Evolutionary conservation across 2,113 vertebrate genomes (phyloP).

Genomic region (Pseudopipra pipra): DNA sequence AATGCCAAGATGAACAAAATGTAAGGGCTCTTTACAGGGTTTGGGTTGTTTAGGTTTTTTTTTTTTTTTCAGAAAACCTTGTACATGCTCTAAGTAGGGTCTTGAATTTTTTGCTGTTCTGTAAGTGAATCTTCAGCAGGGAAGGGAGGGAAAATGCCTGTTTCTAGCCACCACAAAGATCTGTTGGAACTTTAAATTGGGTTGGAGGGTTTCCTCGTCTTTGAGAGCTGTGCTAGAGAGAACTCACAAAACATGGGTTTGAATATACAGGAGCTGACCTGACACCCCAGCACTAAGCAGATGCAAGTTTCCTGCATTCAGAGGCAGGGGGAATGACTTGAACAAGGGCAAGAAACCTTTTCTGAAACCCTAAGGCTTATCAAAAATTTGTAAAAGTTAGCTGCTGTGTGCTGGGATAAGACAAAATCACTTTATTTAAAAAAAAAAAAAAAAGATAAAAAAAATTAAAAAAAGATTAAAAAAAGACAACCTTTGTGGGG

Average conservation of each 20-base stretch:
- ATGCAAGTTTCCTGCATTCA: rapidly evolving
- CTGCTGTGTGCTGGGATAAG: background rate
- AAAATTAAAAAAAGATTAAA: no score
- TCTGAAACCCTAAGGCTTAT: background rate
- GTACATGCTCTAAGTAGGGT: background rate
- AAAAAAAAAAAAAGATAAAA: no score
- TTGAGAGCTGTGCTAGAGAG: background rate
- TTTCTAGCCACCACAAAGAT: background rate
- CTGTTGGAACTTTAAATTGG: background rate
- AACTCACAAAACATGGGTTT: background rate
- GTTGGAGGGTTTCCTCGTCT: background rate
- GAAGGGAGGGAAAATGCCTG: background rate
- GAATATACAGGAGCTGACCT: background rate
- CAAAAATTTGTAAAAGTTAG: background rate
- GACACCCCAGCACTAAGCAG: background rate
- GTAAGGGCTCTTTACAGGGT: background rate
- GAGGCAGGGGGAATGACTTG: background rate
- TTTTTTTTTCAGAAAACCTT: background rate
- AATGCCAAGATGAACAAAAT: constrained; percentile 16
- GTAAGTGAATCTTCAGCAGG: background rate
- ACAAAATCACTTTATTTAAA: background rate
- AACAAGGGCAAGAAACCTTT: background rate
- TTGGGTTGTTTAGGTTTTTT: background rate
- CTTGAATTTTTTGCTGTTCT: background rate
- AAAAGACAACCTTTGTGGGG: no score